These are phyloP conservation scores for Gavialis gangeticus DNA, from an alignment of 2,113 vertebrate genomes.

Conservation along the genomic window DNA sequence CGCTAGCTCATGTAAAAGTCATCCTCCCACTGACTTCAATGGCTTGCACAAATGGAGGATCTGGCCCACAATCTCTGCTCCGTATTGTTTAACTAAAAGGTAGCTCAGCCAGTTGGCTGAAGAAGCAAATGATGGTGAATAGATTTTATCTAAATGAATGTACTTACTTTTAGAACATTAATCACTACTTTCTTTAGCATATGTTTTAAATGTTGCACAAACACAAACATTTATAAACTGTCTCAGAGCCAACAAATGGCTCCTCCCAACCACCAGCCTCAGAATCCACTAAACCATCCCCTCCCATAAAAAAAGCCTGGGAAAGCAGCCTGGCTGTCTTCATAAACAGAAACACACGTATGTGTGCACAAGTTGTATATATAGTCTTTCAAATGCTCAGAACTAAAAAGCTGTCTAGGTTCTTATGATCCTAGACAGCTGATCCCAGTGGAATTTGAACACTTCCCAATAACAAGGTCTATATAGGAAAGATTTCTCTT, in stretches of 20 bases:
- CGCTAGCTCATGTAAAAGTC: not conserved
- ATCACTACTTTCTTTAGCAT: conserved; percentile 42
- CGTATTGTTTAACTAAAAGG: not conserved
- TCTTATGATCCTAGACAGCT: not conserved
- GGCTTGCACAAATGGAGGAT: not conserved
- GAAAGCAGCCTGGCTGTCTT: conserved; percentile 44
- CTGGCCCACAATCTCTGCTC: not conserved
- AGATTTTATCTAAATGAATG: not conserved
- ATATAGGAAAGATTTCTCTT: not conserved
- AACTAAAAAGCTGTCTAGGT: not conserved
- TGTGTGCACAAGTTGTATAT: not conserved
- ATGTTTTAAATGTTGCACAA: conserved; percentile 57
- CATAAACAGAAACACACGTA: not conserved
- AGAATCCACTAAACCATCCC: not conserved
- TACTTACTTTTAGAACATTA: not conserved
- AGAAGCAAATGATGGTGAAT: not conserved
- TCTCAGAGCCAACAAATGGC: conserved; percentile 47
- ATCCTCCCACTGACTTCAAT: not conserved
- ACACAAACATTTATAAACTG: conserved; percentile 43
- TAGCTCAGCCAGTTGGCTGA: not conserved
- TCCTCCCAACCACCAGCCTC: conserved; percentile 32
- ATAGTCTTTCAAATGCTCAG: not conserved
- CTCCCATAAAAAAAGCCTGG: conserved; percentile 24
- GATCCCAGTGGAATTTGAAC: not conserved
- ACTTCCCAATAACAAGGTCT: not conserved